A percentile compares a stretch with the other conserved stretches of the same genome.
Conservation (phyloP, 2,888 invertebrate genomes). For the Ophion slaviceki region DNA sequence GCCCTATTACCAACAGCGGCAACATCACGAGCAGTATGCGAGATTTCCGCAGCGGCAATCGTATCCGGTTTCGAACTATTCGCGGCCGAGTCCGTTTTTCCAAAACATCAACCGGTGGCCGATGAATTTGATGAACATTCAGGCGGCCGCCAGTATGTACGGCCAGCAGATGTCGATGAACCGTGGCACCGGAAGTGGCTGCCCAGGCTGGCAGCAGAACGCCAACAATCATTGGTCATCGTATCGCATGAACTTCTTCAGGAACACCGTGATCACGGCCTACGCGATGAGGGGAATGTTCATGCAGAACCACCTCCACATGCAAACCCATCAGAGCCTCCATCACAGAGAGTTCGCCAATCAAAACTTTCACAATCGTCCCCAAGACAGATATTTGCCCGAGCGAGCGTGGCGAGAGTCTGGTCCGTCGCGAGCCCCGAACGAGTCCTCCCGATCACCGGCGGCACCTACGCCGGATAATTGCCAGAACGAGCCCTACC, state of each 20-base stretch:
- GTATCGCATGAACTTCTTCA: conserved; percentile 59
- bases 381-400: conserved; percentile 20
- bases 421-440: neutral
- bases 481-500: conserved; percentile 42
- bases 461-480: neutral
- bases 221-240: conserved; percentile 56
- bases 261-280: conserved; percentile 52
- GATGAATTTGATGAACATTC: conserved; percentile 26
- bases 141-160: conserved; percentile 24
- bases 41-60: conserved; percentile 18
- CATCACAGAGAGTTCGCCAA: conserved; percentile 53
- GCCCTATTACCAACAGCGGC: conserved; percentile 28
- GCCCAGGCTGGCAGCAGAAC: conserved; percentile 7
- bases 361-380: conserved; percentile 43
- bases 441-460: neutral
- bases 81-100: neutral
- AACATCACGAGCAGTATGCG: conserved; percentile 9
- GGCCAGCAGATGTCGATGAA: conserved; percentile 48
- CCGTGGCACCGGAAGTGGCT: neutral
- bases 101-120: conserved; percentile 24
- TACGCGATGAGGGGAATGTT: conserved; percentile 57
- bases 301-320: conserved; percentile 67
- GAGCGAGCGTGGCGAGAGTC: conserved; percentile 25
- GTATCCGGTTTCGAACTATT: conserved; percentile 19
- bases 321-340: conserved; percentile 42